Evolutionary conservation across 2,888 invertebrate genomes (phyloP).

Genomic region (Pecten maximus): DNA sequence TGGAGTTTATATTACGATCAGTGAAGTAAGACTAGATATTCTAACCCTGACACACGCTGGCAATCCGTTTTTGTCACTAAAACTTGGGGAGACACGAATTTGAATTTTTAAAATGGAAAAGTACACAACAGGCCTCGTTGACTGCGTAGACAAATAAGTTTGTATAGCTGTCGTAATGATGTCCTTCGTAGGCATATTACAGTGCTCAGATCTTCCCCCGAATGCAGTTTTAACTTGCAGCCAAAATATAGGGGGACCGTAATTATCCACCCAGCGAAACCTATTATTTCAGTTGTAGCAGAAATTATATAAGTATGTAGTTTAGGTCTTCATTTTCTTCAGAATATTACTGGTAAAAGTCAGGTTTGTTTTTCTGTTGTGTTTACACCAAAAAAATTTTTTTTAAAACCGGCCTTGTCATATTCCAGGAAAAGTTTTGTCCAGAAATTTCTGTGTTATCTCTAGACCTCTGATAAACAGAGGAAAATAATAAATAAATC

Average conservation of each 20-base stretch:
- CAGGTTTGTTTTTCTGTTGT: neutral
- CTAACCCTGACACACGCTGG: neutral
- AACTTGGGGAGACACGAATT: neutral
- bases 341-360: neutral
- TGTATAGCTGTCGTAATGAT: neutral
- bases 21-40: neutral
- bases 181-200: neutral
- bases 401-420: neutral
- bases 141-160: neutral
- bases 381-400: neutral
- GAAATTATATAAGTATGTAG: neutral
- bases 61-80: neutral
- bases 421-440: neutral
- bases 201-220: neutral
- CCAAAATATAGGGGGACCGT: neutral
- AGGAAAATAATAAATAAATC: constrained; percentile 11
- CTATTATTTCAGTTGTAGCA: neutral
- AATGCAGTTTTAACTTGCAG: neutral
- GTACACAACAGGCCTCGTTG: neutral
- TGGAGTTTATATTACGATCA: neutral
- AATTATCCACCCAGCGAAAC: neutral
- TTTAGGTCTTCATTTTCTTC: neutral
- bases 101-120: neutral
- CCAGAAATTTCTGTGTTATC: neutral
- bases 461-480: constrained; percentile 15